Evolutionary conservation across 2,797 vertebrate genomes (phyloP), one percentile per base, ranked within the genome.

Genomic region (Pagetopsis macropterus): DNA sequence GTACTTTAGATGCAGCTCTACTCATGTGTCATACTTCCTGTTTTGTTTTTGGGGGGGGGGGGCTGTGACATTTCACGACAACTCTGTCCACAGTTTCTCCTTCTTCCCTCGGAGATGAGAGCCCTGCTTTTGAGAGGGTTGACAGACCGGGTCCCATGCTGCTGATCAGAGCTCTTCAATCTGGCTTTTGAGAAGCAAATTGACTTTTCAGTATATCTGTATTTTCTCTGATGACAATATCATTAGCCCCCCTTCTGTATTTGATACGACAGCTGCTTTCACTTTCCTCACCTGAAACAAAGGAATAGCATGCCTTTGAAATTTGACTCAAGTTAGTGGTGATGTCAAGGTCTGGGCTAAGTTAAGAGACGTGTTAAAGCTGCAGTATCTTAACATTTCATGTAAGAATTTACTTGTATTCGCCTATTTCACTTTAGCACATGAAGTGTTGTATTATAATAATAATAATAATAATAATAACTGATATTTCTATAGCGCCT

Each of bases 101-200:
- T 85, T 76, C 69, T 69, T 87, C 70, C 57, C 60, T 52, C 40
- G 0, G 1, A 77, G 75, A 87, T 87, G 76, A 87, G 51, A 85
- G 86, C 58, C 51, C 15, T 43, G 2, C 0, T 80, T 74, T 66
- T 77, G 80, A 87, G 40, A 57, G 66, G 31, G 49, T 72, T 72
- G 82, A 84, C 82, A 88, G 69, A 74, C 84, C 69, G 21, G 45
- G 61, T 72, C 56, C 60, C 43, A 9, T 16, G 65, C 60, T 41
- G 64, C 44, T 52, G 9, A 84, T 84, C 70, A 64, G 17, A 75
- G 56, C 72, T 82, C 63, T 75, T 83, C 74, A 81, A 55, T 86
- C 65, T 70, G 45, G 43, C 67, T 50, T 85, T 65, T 71, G 57
- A 78, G 70, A 55, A 23, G 50, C 16, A 57, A 46, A 58, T 70